phyloP scores from a whole-genome alignment of 2,797 vertebrate genomes.

The Strix occidentalis region DNA sequence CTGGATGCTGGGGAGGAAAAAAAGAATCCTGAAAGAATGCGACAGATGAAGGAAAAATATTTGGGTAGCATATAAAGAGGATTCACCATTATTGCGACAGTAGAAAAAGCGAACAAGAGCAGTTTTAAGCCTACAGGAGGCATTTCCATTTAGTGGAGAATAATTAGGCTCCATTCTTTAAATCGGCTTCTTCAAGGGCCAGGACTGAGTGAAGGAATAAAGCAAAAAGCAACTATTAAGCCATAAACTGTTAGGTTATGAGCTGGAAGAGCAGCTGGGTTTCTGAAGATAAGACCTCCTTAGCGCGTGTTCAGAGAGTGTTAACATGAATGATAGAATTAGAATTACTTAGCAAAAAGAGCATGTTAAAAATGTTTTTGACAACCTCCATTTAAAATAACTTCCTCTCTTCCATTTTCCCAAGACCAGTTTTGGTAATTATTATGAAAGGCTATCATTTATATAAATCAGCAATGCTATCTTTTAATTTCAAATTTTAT shows the following conservation, averaged over 20 bases:
- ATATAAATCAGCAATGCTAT: neutral
- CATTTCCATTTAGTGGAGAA: slow-evolving; percentile 43
- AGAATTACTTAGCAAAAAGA: slow-evolving; percentile 27
- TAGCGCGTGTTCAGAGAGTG: slow-evolving; percentile 24
- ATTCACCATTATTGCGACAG: neutral
- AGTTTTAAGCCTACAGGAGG: slow-evolving; percentile 33
- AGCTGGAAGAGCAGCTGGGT: slow-evolving; percentile 60
- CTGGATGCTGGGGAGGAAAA: neutral
- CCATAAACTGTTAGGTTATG: slow-evolving; percentile 41
- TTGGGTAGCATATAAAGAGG: slow-evolving; percentile 14
- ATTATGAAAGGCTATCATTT: neutral
- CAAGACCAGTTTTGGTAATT: neutral
- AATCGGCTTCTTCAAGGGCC: slow-evolving; percentile 28
- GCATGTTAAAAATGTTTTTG: neutral
- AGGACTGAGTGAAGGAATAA: slow-evolving; percentile 21
- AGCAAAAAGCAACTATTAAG: slow-evolving; percentile 44
- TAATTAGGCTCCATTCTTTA: slow-evolving; percentile 46
- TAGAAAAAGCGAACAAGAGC: neutral
- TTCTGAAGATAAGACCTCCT: slow-evolving; percentile 64
- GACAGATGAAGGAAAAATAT: slow-evolving; percentile 40
- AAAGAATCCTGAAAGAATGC: neutral
- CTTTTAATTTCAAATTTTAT: neutral
- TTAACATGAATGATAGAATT: slow-evolving; percentile 40
- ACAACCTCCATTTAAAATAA: slow-evolving; percentile 9
- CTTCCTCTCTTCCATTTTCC: neutral